These are phyloP conservation scores for Rapana venosa DNA, from an alignment of 2,888 invertebrate genomes.

Conservation along the genomic window DNA sequence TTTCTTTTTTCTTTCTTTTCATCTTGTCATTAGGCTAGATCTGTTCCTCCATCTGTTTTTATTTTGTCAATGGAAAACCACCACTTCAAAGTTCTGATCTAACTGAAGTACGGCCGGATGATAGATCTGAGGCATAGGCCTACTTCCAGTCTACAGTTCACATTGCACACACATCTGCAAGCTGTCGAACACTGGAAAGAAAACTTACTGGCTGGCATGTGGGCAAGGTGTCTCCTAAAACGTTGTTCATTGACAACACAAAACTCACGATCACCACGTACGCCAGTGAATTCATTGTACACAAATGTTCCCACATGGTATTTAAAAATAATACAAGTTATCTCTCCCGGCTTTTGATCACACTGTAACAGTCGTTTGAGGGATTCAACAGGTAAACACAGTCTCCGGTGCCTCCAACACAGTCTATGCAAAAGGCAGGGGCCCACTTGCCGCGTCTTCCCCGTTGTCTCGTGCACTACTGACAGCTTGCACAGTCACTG, in stretches of 20 bases:
- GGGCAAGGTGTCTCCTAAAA: conserved; percentile 31
- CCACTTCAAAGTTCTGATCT: background rate
- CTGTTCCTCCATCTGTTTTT: background rate
- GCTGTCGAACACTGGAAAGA: background rate
- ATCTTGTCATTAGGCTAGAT: background rate
- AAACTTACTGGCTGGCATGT: conserved; percentile 40
- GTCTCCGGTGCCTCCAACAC: background rate
- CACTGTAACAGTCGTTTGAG: background rate
- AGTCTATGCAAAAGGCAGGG: background rate
- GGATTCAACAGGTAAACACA: background rate
- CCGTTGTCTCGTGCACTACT: conserved; percentile 7
- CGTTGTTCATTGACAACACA: background rate
- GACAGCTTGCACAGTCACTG: background rate
- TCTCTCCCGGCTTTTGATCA: background rate
- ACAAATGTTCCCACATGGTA: background rate
- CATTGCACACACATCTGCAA: background rate
- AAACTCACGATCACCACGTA: background rate
- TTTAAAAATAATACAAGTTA: background rate
- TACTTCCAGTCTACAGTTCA: background rate
- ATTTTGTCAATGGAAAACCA: background rate
- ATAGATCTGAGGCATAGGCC: background rate
- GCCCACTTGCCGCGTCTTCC: background rate
- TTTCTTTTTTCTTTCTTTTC: background rate
- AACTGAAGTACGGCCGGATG: background rate
- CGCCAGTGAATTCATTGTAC: conserved; percentile 18